Conservation (phyloP, 1,140 invertebrate genomes). For the Drosophila sucinea region DNA sequence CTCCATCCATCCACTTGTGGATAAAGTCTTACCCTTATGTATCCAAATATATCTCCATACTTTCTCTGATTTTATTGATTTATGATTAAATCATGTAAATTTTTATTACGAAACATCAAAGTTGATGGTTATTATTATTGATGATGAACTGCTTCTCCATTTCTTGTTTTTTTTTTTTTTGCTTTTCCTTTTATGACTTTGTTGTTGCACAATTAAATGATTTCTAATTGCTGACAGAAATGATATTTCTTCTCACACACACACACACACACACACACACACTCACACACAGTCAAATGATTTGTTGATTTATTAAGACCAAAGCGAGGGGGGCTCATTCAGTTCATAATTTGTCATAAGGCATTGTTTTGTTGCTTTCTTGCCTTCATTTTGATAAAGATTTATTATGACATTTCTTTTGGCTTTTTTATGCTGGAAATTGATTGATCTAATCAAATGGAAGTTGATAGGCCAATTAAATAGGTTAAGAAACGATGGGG, state of each 20-base stretch:
- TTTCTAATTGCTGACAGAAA: constrained; percentile 70
- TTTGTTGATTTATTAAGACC: constrained; percentile 73
- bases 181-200: constrained; percentile 72
- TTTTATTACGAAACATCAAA: constrained; percentile 52
- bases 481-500: constrained; percentile 12
- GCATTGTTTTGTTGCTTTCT: constrained; percentile 30
- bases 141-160: constrained; percentile 52
- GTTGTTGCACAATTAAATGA: constrained; percentile 78
- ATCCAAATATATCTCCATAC: constrained; percentile 36
- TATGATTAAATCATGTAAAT: constrained; percentile 76
- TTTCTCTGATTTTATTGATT: constrained; percentile 55
- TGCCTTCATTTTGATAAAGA: constrained; percentile 70
- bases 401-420: constrained; percentile 78
- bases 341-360: constrained; percentile 71
- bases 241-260: constrained; percentile 28
- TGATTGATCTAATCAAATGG: constrained; percentile 69
- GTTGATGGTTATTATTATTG: constrained; percentile 65
- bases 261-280: constrained; percentile 13
- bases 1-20: constrained; percentile 17
- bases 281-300: constrained; percentile 45
- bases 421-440: constrained; percentile 61
- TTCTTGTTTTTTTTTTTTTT: not conserved
- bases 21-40: constrained; percentile 20
- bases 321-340: constrained; percentile 27
- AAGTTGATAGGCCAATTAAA: constrained; percentile 53